phyloP scores from a whole-genome alignment of 2,797 vertebrate species.

The Myotis pilosus region DNA sequence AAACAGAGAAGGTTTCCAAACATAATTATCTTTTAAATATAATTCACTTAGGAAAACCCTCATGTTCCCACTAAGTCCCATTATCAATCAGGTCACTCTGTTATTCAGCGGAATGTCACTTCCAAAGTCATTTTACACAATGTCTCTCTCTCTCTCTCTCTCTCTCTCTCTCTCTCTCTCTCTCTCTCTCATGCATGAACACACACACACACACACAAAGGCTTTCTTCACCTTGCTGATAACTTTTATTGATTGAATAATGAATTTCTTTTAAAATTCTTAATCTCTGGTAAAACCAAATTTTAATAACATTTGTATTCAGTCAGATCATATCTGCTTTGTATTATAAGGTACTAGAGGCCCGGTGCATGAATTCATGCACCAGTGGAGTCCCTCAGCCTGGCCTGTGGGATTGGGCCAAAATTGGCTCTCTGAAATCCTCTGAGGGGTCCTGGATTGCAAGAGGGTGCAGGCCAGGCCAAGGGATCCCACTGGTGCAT shows the following conservation, averaged over 20 bases:
- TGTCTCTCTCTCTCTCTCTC: background rate
- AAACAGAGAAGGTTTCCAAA: conserved; percentile 42
- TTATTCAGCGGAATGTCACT: background rate
- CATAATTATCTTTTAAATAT: conserved; percentile 50
- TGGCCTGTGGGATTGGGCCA: no score
- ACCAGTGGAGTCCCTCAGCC: no score
- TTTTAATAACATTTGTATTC: background rate
- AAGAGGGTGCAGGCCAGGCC: no score
- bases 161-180: background rate
- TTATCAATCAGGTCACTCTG: background rate
- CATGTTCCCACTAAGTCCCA: background rate
- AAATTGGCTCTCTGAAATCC: no score
- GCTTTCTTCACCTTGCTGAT: background rate
- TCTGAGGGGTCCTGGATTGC: no score
- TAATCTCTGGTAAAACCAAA: conserved; percentile 29
- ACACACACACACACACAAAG: background rate
- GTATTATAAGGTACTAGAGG: background rate
- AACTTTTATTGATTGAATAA: conserved; percentile 5
- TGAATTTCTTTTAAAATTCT: conserved; percentile 50
- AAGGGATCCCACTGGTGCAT: no score
- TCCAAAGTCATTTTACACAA: background rate
- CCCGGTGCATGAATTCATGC: no score
- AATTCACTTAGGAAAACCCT: background rate
- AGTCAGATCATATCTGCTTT: background rate
- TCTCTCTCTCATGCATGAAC: background rate